Evolutionary conservation across 2,113 vertebrate species (phyloP).

Genomic region (Melanerpes formicivorus): DNA sequence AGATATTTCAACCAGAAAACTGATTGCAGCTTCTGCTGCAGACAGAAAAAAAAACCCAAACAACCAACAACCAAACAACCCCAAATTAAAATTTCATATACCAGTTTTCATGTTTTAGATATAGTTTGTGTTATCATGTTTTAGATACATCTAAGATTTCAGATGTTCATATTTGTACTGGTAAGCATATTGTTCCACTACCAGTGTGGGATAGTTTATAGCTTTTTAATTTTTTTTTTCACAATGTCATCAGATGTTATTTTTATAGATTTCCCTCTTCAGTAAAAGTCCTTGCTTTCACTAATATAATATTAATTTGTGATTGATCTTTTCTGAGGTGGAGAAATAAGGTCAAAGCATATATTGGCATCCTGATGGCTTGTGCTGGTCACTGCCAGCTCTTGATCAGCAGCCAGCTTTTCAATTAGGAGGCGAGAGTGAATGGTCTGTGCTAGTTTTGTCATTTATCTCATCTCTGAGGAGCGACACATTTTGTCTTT

Average conservation of each 20-base stretch:
- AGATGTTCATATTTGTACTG: not conserved
- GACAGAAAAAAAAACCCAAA: not conserved
- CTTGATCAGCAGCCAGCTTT: constrained; percentile 73
- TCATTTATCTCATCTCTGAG: constrained; percentile 56
- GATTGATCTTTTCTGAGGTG: constrained; percentile 50
- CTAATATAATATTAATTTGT: constrained; percentile 60
- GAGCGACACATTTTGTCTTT: not conserved
- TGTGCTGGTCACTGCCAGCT: constrained; percentile 49
- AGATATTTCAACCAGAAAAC: constrained; percentile 9
- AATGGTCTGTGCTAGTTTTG: constrained; percentile 52
- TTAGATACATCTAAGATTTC: not conserved
- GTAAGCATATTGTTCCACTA: not conserved
- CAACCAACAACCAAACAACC: not conserved
- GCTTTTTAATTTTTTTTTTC: not conserved
- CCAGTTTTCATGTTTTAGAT: not conserved
- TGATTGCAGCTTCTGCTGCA: not conserved
- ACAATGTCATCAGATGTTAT: not conserved
- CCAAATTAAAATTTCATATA: not conserved
- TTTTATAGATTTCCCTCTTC: constrained; percentile 29
- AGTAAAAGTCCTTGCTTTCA: constrained; percentile 28
- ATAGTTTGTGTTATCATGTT: not conserved
- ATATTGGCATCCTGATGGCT: constrained; percentile 44
- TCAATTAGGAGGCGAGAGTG: constrained; percentile 75
- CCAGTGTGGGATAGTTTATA: not conserved
- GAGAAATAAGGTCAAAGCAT: constrained; percentile 58